These are phyloP conservation scores for Serinus canaria DNA, from an alignment of 2,113 vertebrate genomes.

Conservation along the genomic window DNA sequence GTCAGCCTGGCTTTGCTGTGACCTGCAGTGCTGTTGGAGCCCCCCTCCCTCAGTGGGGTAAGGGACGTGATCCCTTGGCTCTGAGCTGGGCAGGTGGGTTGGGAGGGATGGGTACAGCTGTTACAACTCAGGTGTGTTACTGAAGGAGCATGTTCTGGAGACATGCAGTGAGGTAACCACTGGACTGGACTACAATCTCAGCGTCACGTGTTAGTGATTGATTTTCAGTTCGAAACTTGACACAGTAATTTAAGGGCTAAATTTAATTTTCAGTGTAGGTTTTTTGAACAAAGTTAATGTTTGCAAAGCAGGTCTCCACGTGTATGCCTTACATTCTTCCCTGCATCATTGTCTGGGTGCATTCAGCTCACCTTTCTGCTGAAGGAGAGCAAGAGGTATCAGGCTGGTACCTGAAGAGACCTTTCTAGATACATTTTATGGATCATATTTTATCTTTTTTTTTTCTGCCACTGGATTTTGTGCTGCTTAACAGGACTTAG, in stretches of 20 bases:
- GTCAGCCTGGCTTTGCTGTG: not conserved
- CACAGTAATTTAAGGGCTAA: not conserved
- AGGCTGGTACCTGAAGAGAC: not conserved
- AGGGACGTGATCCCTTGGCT: fast-evolving
- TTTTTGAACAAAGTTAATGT: not conserved
- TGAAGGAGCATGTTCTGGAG: not conserved
- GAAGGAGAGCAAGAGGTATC: not conserved
- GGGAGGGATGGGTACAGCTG: not conserved
- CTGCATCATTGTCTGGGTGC: not conserved
- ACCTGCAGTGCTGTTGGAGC: not conserved
- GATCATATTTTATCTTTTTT: not conserved
- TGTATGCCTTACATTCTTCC: not conserved
- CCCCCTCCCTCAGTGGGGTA: fast-evolving
- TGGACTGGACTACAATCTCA: not conserved
- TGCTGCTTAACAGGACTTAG: not conserved
- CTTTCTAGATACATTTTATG: not conserved
- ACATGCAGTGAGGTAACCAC: not conserved
- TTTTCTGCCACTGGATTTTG: not conserved
- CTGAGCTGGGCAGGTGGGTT: not conserved
- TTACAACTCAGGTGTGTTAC: not conserved
- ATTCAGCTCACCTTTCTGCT: not conserved
- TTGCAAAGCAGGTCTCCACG: not conserved
- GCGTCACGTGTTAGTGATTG: not conserved
- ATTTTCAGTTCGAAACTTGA: not conserved
- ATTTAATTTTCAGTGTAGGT: not conserved